A percentile compares a stretch with the other conserved stretches of the same genome.
phyloP scores from a whole-genome alignment of 2,113 vertebrate species.

The Rhabdomys dilectus region DNA sequence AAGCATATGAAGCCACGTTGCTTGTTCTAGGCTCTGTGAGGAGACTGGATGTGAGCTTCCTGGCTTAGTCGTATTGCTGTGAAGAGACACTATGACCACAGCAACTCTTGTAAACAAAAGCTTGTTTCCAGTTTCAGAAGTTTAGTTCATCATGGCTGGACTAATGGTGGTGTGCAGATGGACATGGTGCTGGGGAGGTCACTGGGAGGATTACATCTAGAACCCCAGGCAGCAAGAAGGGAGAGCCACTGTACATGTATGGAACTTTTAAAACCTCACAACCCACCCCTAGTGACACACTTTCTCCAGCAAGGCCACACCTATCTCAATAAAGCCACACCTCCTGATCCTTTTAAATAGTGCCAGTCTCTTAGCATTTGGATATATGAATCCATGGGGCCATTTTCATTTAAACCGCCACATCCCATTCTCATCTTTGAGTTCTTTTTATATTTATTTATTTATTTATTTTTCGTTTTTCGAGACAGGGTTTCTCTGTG shows the following conservation, averaged over 20 bases:
- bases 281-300: neutral
- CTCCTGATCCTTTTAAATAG: neutral
- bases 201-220: neutral
- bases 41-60: neutral
- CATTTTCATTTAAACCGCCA: neutral
- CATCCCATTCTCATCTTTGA: neutral
- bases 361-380: neutral
- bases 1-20: neutral
- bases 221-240: neutral
- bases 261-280: neutral
- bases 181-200: neutral
- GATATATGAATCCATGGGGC: neutral
- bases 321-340: neutral
- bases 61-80: neutral
- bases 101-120: neutral
- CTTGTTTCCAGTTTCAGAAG: neutral
- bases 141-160: neutral
- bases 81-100: neutral
- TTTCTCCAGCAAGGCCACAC: neutral
- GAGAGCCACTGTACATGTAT: neutral
- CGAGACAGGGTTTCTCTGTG: no score
- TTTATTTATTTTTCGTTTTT: neutral
- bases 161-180: neutral
- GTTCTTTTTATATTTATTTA: neutral
- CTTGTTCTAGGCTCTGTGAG: neutral